phyloP scores from a whole-genome alignment of 2,888 invertebrate genomes.

The Ochropleura plecta region DNA sequence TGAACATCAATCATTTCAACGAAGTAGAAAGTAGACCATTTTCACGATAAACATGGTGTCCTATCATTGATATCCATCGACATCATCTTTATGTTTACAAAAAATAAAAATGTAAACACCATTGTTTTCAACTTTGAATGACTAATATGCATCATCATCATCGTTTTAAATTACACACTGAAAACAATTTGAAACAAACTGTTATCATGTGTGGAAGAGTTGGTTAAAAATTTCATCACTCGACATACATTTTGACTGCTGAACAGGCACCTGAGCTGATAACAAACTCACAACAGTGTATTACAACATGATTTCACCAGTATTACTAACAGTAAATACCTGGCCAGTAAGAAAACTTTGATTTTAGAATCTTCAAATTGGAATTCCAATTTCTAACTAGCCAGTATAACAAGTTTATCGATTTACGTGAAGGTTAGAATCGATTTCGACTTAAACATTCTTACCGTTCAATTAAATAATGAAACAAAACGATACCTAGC shows the following conservation, averaged over 20 bases:
- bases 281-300: background rate
- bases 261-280: background rate
- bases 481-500: slow-evolving; percentile 16
- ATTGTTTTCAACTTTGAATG: slow-evolving; percentile 25
- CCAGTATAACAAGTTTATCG: slow-evolving; percentile 39
- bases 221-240: slow-evolving; percentile 26
- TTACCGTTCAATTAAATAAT: slow-evolving; percentile 4
- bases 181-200: background rate
- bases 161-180: slow-evolving; percentile 7
- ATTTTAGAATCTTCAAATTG: slow-evolving; percentile 16
- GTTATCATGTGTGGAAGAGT: slow-evolving; percentile 6
- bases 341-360: slow-evolving; percentile 11
- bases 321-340: slow-evolving; percentile 12
- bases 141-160: slow-evolving; percentile 5
- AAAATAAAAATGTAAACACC: slow-evolving; percentile 30
- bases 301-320: slow-evolving; percentile 21
- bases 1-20: slow-evolving; percentile 21
- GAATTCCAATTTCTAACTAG: slow-evolving; percentile 26
- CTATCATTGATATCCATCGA: slow-evolving; percentile 7
- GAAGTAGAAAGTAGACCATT: slow-evolving; percentile 9
- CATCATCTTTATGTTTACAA: slow-evolving; percentile 17
- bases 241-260: slow-evolving; percentile 30
- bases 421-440: slow-evolving; percentile 33
- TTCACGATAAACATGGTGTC: background rate
- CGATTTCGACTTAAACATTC: slow-evolving; percentile 16